Base-by-base conservation (phyloP, 2,888 invertebrate genomes). In the Trypoxylon attenuatum region DNA sequence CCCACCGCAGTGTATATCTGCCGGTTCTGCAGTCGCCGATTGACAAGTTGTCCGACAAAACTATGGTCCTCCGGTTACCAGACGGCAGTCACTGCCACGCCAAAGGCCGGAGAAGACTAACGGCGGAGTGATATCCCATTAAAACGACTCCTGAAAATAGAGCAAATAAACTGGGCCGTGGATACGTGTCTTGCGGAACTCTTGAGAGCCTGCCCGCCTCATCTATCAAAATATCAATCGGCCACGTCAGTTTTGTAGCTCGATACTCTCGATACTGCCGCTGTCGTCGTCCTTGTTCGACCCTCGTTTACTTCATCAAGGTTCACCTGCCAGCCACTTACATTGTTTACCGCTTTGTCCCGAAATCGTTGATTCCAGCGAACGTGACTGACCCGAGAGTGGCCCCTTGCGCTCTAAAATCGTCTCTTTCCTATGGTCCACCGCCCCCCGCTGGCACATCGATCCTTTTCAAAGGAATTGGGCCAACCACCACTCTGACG, bases 391-490 rank as follows among this genome's bases (percentile, higher is more conserved):
- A 45, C 47, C 52, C 16, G n/a, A 38, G 23, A 33, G 22, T 29
- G 47, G 29, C 19, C 29, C 29, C 47, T 10, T 39, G 39, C 67
- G 60, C 47, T 60, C 29, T 60, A 47, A 60, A 60, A 55, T 60
- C 51, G 33, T 66, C 47, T 38, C 66, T 57, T 45, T 65, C 60
- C 49, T 46, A 46, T 47, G 61, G 55, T 61, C 43, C 56, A 19
- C 43, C 41, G 41, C n/a, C n/a, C n/a, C n/a, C n/a, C n/a, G n/a
- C n/a, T n/a, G n/a, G n/a, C 57, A 52, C 76, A 80, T 81, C 80
- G 81, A 81, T 79, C 77, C 71, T 65, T 71, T 46, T 57, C 68
- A 53, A 41, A 75, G 78, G 69, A 81, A 81, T 81, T 80, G 77
- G 81, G 80, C 78, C 78, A 79, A 71, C 70, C 63, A 58, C 50